phyloP scores from a whole-genome alignment of 2,797 vertebrate genomes.

The Bradypodion pumilum region DNA sequence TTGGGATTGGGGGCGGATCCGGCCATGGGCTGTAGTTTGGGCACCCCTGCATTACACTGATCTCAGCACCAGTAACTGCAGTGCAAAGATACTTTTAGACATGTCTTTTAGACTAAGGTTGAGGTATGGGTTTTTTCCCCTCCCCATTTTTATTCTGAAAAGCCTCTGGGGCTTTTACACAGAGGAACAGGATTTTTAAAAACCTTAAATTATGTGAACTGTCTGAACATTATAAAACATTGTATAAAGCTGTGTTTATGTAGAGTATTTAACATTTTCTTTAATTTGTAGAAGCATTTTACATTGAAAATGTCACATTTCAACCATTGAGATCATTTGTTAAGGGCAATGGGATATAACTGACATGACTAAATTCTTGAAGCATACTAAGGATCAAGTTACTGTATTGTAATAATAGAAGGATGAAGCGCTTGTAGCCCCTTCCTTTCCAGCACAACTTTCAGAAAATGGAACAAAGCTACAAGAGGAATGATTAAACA shows the following conservation, averaged over 20 bases:
- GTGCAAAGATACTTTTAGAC: too few relatives aligned
- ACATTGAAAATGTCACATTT: neutral
- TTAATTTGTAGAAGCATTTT: neutral
- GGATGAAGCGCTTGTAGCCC: slow-evolving; percentile 35
- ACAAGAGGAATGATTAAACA: slow-evolving; percentile 76
- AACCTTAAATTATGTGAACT: neutral
- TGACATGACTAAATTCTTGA: neutral
- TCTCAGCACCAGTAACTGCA: too few relatives aligned
- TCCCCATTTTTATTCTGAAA: neutral
- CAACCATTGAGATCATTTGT: neutral
- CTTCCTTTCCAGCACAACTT: slow-evolving; percentile 30
- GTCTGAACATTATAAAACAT: neutral
- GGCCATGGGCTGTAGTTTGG: too few relatives aligned
- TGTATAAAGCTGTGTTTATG: slow-evolving; percentile 6
- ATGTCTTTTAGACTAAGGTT: neutral
- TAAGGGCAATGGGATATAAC: neutral
- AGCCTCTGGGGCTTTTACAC: neutral
- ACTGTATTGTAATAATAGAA: slow-evolving; percentile 5
- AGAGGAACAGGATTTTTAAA: neutral
- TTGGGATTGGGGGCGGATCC: too few relatives aligned
- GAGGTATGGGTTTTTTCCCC: neutral
- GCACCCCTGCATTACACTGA: too few relatives aligned
- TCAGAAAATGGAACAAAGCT: slow-evolving; percentile 71
- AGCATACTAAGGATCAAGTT: neutral
- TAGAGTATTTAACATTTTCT: neutral